Evolutionary conservation across 2,888 invertebrate species (phyloP), one percentile per base, ranked within the genome.

Genomic region (Hypolimnas misippus): DNA sequence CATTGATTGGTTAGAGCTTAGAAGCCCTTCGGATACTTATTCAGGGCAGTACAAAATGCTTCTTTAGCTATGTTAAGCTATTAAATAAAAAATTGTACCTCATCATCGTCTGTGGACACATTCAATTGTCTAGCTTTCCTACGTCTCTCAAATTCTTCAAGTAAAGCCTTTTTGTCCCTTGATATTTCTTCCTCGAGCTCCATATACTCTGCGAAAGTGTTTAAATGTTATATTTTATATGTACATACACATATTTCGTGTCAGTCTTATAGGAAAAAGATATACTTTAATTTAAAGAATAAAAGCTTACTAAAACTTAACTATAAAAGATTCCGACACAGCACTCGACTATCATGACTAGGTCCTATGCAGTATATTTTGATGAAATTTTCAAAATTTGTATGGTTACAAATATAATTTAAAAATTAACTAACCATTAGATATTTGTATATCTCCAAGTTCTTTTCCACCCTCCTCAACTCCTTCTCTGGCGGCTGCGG

Each of bases 31-130:
- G n/a, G n/a, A n/a, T n/a, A n/a, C n/a, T n/a, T n/a, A n/a, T n/a
- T n/a, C n/a, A n/a, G n/a, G n/a, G n/a, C n/a, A n/a, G n/a, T n/a
- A n/a, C n/a, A n/a, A n/a, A n/a, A n/a, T n/a, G n/a, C n/a, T n/a
- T n/a, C n/a, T n/a, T n/a, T n/a, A n/a, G n/a, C n/a, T n/a, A n/a
- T n/a, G n/a, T n/a, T n/a, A n/a, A n/a, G n/a, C n/a, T n/a, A n/a
- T n/a, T n/a, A n/a, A n/a, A n/a, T n/a, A n/a, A n/a, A n/a, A n/a
- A n/a, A n/a, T n/a, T n/a, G 17, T 21, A 99, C 99, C 93, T 99
- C 99, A 10, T 95, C 95, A 90, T 99, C 99, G 89, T 99, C 99
- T 0, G 99, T 99, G 0, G 99, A 98, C 0, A 99, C 98, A 75
- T 98, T 98, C 52, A 99, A 96, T 78, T 98, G 98, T 6, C 99